phyloP scores from a whole-genome alignment of 2,888 invertebrate genomes.

The Margaritifera margaritifera region DNA sequence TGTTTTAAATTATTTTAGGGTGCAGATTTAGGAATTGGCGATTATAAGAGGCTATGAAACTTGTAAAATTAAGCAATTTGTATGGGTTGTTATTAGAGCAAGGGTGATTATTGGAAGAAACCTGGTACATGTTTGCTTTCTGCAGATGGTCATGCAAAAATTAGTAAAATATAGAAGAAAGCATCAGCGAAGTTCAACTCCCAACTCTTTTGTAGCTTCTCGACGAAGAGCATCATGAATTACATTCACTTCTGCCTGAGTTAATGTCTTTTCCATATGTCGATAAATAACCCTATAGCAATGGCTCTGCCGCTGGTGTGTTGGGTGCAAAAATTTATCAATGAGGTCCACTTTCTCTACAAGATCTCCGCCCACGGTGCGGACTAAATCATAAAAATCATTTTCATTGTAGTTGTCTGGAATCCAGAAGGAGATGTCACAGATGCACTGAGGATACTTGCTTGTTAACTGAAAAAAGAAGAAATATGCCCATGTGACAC shows the following conservation, averaged over 20 bases:
- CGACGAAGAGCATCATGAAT: conserved; percentile 86
- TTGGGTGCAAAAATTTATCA: conserved; percentile 90
- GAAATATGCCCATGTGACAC: conserved; percentile 1
- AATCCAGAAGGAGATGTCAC: conserved; percentile 98
- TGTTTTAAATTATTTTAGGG: too few relatives aligned
- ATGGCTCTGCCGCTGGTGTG: conserved; percentile 86
- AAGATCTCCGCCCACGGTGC: conserved; percentile 90
- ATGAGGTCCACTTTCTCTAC: conserved; percentile 91
- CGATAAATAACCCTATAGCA: conserved; percentile 95
- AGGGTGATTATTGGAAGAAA: too few relatives aligned
- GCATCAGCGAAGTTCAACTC: conserved; percentile 72
- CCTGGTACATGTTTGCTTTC: too few relatives aligned
- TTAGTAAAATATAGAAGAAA: too few relatives aligned
- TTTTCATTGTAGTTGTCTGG: conserved; percentile 76
- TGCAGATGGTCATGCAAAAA: too few relatives aligned
- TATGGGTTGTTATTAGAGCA: too few relatives aligned
- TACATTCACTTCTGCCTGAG: conserved; percentile 87
- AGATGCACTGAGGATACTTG: conserved; percentile 87
- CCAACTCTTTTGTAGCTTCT: conserved; percentile 75
- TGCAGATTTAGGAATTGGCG: too few relatives aligned
- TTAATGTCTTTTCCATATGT: conserved; percentile 91
- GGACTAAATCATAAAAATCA: conserved; percentile 87
- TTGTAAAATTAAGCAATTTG: too few relatives aligned
- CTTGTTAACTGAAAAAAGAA: conserved; percentile 81
- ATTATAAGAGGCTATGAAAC: too few relatives aligned